These are phyloP conservation scores for Hippocampus kuda DNA, from an alignment of 2,797 vertebrate genomes.

Conservation along the genomic window DNA sequence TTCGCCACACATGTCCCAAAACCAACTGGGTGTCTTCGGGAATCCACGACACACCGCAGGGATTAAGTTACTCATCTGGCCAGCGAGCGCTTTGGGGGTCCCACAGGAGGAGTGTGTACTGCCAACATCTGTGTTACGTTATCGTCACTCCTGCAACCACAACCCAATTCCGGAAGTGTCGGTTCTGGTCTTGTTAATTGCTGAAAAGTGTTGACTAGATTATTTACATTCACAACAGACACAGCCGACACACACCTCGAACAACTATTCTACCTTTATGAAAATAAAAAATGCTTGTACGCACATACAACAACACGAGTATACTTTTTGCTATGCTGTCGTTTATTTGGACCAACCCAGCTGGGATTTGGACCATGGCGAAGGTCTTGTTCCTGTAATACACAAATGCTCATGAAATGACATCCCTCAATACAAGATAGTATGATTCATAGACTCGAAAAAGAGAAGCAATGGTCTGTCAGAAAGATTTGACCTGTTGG, in stretches of 20 bases:
- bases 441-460: no score
- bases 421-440: no score
- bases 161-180: neutral
- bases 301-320: no score
- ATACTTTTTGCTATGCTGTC: neutral
- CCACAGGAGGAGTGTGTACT: neutral
- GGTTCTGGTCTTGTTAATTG: neutral
- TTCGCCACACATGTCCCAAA: neutral
- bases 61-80: neutral
- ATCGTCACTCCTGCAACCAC: neutral
- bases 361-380: neutral
- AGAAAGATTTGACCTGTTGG: no score
- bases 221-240: neutral
- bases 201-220: neutral
- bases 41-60: neutral
- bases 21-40: neutral
- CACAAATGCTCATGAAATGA: neutral
- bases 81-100: neutral
- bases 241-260: neutral
- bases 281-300: no score
- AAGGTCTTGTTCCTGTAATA: neutral
- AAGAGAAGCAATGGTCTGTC: no score
- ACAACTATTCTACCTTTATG: no score
- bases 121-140: neutral
- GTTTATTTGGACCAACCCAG: neutral